Conservation (phyloP, 2,797 vertebrate species). For the Danio choprae region DNA sequence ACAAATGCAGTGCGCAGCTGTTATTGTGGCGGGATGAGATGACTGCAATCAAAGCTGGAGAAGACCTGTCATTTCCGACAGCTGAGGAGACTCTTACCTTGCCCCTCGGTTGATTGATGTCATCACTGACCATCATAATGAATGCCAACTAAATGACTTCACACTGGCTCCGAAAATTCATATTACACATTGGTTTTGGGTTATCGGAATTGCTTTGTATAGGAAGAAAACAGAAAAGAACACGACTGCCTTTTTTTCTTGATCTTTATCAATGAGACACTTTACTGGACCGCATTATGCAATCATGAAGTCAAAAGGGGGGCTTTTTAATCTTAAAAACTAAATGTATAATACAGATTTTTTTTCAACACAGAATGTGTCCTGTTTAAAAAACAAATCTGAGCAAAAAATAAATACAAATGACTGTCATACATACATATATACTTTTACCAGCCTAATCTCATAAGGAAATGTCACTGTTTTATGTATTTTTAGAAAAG, state of each 20-base stretch:
- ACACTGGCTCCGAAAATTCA: slow-evolving; percentile 31
- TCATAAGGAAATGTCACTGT: too few species aligned
- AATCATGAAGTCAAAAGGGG: not conserved
- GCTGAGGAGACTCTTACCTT: slow-evolving; percentile 51
- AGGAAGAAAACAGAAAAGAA: not conserved
- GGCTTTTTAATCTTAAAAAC: too few species aligned
- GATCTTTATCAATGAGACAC: not conserved
- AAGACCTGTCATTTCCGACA: slow-evolving; percentile 54
- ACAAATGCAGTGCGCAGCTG: slow-evolving; percentile 37
- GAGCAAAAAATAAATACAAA: too few species aligned
- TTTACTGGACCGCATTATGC: not conserved
- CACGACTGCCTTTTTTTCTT: not conserved
- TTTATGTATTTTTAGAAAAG: too few species aligned
- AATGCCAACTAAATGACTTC: slow-evolving; percentile 43
- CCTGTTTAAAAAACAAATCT: too few species aligned
- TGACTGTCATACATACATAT: too few species aligned
- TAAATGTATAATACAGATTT: too few species aligned
- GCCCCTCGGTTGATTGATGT: slow-evolving; percentile 57
- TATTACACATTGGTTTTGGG: not conserved
- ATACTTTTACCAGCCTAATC: too few species aligned
- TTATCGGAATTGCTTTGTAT: not conserved
- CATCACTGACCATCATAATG: slow-evolving; percentile 49
- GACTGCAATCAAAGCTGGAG: slow-evolving; percentile 56
- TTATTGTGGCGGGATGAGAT: slow-evolving; percentile 48
- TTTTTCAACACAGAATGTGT: too few species aligned